Conservation (phyloP, 2,797 vertebrate genomes). For the Falco peregrinus region DNA sequence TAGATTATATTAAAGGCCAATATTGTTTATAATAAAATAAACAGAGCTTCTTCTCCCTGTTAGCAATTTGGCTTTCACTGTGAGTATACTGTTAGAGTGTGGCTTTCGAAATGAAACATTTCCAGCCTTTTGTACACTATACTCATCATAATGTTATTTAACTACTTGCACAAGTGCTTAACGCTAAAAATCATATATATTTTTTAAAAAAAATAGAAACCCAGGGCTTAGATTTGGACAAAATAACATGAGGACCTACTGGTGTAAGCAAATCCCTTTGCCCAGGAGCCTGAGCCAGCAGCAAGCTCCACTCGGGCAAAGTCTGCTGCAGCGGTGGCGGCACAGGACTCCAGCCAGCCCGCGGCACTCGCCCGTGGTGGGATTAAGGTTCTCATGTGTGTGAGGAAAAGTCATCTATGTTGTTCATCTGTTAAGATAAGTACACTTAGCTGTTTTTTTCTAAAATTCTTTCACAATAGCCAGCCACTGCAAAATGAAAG, state of each 20-base stretch:
- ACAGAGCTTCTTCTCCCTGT: not conserved
- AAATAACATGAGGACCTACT: not conserved
- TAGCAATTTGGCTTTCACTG: not conserved
- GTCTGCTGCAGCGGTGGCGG: not conserved
- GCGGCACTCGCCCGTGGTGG: rapidly evolving
- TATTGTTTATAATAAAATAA: not conserved
- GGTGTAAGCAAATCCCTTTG: not conserved
- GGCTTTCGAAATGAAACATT: not conserved
- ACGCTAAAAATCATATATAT: not conserved
- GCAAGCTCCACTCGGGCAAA: not conserved
- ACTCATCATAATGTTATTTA: not conserved
- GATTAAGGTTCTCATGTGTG: not conserved
- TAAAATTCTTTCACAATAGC: not conserved
- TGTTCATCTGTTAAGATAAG: not conserved
- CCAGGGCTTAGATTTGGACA: not conserved
- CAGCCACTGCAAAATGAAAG: not conserved
- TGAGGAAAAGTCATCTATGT: not conserved
- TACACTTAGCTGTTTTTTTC: not conserved
- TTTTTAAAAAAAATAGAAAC: not conserved
- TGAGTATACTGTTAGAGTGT: not conserved
- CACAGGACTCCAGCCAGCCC: not conserved
- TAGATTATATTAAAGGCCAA: not conserved
- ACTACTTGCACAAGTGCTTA: not conserved
- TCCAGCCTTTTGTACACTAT: not conserved
- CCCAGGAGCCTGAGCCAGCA: not conserved